Evolutionary conservation across 2,888 invertebrate genomes (phyloP).

Genomic region (Callyntrura sp.): DNA sequence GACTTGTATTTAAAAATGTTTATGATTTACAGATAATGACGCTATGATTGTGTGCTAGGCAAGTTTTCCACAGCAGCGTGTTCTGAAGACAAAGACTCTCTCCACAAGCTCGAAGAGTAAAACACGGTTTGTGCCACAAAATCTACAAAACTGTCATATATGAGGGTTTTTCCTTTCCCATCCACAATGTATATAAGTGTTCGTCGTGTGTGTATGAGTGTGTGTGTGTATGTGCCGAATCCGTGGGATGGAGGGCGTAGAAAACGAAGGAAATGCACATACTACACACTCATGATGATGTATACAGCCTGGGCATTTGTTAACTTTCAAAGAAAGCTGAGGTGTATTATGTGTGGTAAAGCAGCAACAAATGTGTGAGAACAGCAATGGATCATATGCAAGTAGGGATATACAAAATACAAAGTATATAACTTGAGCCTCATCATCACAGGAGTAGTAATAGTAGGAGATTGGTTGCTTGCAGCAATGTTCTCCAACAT

Average conservation of each 20-base stretch:
- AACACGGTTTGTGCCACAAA: slow-evolving; percentile 79
- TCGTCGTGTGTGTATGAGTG: slow-evolving; percentile 4
- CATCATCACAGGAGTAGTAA: slow-evolving; percentile 14
- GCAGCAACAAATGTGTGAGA: slow-evolving; percentile 73
- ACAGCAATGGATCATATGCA: slow-evolving; percentile 60
- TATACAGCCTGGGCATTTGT: slow-evolving; percentile 44
- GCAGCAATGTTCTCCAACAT: slow-evolving; percentile 45
- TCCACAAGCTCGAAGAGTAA: slow-evolving; percentile 71
- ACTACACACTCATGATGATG: slow-evolving; percentile 18
- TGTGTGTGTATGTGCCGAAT: slow-evolving; percentile 42
- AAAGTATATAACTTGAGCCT: not conserved
- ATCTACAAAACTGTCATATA: slow-evolving; percentile 75
- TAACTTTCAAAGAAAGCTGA: slow-evolving; percentile 51
- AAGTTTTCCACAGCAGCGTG: not conserved
- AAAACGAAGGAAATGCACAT: slow-evolving; percentile 72
- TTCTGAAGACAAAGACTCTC: slow-evolving; percentile 55
- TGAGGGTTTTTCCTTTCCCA: slow-evolving; percentile 60
- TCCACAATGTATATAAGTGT: too few relatives aligned
- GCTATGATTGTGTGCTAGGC: too few relatives aligned
- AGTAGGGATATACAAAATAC: slow-evolving; percentile 39
- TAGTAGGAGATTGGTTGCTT: slow-evolving; percentile 57
- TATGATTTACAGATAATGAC: too few relatives aligned
- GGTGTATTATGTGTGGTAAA: slow-evolving; percentile 38
- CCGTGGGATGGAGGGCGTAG: slow-evolving; percentile 68
- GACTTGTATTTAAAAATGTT: too few relatives aligned